These are phyloP conservation scores for Gadus macrocephalus DNA, from an alignment of 2,113 vertebrate species.

Conservation along the genomic window DNA sequence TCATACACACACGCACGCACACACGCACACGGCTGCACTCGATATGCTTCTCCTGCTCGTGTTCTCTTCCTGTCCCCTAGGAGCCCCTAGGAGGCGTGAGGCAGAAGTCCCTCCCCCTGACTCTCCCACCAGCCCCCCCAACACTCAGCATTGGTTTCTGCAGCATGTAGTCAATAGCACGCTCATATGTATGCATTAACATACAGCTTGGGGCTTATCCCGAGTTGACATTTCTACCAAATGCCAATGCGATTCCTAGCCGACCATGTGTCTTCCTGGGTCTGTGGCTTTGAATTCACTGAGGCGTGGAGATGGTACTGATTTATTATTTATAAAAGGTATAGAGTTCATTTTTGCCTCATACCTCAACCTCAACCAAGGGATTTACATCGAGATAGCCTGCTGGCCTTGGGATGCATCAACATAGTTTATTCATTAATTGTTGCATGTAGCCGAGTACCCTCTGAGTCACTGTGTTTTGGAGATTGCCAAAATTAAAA, in stretches of 20 bases:
- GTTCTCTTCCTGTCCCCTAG: slow-evolving; percentile 18
- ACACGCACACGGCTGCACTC: slow-evolving; percentile 24
- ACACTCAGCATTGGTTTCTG: no score
- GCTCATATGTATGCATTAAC: slow-evolving; percentile 31
- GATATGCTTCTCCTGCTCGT: slow-evolving; percentile 37
- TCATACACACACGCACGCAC: no score
- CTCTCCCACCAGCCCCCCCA: no score
- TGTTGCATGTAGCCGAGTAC: neutral
- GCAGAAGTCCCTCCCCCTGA: slow-evolving; percentile 3
- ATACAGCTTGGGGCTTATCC: slow-evolving; percentile 3
- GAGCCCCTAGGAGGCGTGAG: slow-evolving; percentile 26
- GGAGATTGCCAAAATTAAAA: no score
- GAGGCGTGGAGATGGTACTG: slow-evolving; percentile 21
- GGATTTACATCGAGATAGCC: no score
- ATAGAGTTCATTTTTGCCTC: neutral
- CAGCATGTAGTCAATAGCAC: neutral
- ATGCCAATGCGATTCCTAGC: slow-evolving; percentile 18
- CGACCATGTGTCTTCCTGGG: slow-evolving; percentile 33
- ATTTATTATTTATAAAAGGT: neutral
- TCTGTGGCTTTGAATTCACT: slow-evolving; percentile 36
- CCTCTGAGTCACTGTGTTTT: no score
- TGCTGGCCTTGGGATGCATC: no score
- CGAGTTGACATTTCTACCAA: slow-evolving; percentile 27
- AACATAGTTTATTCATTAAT: neutral
- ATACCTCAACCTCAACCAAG: neutral